A percentile compares a stretch with the other conserved stretches of the same genome.
These are phyloP conservation scores for Polydrusus tereticollis DNA, from an alignment of 2,888 invertebrate genomes.

Conservation along the genomic window DNA sequence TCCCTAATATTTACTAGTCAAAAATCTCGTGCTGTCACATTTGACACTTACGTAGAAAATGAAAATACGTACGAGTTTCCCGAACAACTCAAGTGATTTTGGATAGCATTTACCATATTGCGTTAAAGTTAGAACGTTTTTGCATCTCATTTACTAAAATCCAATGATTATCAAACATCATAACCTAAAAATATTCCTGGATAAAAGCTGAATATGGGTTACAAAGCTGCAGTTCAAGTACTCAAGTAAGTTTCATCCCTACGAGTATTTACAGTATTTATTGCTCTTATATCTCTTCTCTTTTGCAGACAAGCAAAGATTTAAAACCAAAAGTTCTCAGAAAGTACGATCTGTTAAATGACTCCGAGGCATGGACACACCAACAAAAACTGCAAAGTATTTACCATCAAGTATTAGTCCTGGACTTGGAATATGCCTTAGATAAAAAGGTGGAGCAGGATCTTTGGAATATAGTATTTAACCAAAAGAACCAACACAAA, in stretches of 20 bases:
- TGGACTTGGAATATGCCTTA: conserved; percentile 87
- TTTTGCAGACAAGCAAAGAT: conserved; percentile 77
- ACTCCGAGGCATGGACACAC: conserved; percentile 65
- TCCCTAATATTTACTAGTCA: no score
- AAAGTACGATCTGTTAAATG: conserved; percentile 69
- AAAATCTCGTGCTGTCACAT: not conserved
- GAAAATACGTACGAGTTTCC: conserved; percentile 10
- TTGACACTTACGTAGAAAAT: conserved; percentile 12
- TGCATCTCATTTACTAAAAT: conserved; percentile 1
- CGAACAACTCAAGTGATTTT: conserved; percentile 15
- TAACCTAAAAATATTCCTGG: conserved; percentile 19
- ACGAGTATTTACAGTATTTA: not conserved
- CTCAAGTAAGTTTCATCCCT: conserved; percentile 76
- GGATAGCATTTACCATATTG: not conserved
- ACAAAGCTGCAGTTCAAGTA: conserved; percentile 82
- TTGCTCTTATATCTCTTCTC: not conserved
- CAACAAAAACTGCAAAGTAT: conserved; percentile 71
- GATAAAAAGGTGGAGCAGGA: conserved; percentile 92
- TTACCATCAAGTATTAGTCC: conserved; percentile 80
- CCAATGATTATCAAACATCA: conserved; percentile 3
- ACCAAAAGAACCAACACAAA: no score
- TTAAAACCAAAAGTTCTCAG: conserved; percentile 75
- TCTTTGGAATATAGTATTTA: no score
- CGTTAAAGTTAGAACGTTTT: not conserved
- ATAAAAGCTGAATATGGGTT: conserved; percentile 70